phyloP scores from a whole-genome alignment of 2,797 vertebrate species.

The Enteromius thamalakanensis region DNA sequence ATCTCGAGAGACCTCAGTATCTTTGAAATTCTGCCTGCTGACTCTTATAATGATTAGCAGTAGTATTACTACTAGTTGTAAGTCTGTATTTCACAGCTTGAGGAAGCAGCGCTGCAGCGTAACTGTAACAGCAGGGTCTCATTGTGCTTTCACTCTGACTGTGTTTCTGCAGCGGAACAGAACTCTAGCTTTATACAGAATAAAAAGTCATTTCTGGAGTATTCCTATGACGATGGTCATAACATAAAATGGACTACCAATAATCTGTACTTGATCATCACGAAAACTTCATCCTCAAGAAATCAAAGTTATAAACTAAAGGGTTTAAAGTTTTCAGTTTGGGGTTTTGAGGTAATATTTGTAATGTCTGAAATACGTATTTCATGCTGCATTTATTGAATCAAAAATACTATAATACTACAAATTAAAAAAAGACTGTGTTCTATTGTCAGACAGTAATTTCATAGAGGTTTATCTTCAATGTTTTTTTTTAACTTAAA shows the following conservation, averaged over 20 bases:
- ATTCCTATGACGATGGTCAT: neutral
- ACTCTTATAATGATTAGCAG: constrained; percentile 12
- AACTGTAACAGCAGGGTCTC: constrained; percentile 26
- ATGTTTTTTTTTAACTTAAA: too few relatives aligned
- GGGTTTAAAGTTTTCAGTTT: too few relatives aligned
- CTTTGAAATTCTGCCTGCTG: neutral
- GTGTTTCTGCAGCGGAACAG: neutral
- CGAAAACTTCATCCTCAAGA: neutral
- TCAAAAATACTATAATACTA: neutral
- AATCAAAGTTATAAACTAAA: neutral
- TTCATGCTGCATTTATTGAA: neutral
- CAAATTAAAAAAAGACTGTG: too few relatives aligned
- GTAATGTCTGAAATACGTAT: neutral
- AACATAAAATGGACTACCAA: neutral
- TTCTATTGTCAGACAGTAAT: too few relatives aligned
- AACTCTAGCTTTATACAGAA: neutral
- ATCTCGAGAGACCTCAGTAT: neutral
- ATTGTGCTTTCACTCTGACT: constrained; percentile 10
- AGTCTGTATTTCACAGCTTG: constrained; percentile 17
- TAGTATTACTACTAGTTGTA: neutral
- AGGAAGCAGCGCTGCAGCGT: neutral
- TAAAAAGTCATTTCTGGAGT: neutral
- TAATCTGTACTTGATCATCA: neutral
- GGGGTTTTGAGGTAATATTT: too few relatives aligned
- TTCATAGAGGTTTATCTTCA: too few relatives aligned